Base-by-base conservation (phyloP, 2,888 invertebrate genomes). In the Orchesellides sinensis region DNA sequence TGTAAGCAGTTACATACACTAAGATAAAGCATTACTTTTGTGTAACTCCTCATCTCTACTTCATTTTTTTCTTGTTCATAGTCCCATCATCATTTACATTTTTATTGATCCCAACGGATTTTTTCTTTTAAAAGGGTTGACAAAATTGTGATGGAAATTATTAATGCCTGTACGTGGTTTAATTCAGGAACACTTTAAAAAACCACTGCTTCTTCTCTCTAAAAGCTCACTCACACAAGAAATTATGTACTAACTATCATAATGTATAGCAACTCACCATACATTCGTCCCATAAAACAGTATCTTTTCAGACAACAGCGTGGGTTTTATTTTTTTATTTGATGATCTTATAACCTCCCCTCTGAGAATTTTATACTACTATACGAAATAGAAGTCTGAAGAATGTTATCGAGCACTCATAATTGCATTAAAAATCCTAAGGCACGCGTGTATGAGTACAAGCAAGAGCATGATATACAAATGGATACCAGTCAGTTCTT, bases 41-140 rank as follows among this genome's bases (percentile, higher is more conserved):
- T 17, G 17, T 19, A 49, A n/a, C 49, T 49, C 8, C 17, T 8
- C 49, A 8, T 19, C 49, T 49, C 49, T 49, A 10, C n/a, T 49
- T 49, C 12, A 14, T 19, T 47, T 47, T 47, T 14, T 25, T 10
- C 19, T 23, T 21, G 5, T 29, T 32, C 61, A 1, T 49, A n/a
- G 29, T 21, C 25, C 25, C 47, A 68, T 54, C 47, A 45, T 66
- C 81, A 84, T 84, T 84, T 84, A 69, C 84, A 84, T 84, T 84
- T 84, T 84, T 84, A 84, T 81, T 84, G 84, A 84, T 84, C 84
- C 80, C 81, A 12, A 32, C 32, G 40, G 84, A 74, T 23, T 29
- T 56, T 74, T 49, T 72, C 29, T 35, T 56, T 63, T 56, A 69
- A 70, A 40, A 40, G 32, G 72, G 54, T 63, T 52, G 78, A 78